Percentiles rank a stretch among this genome's conserved stretches.
Evolutionary conservation across 1,140 invertebrate species (phyloP).

Genomic region (Zaprionus vittiger): DNA sequence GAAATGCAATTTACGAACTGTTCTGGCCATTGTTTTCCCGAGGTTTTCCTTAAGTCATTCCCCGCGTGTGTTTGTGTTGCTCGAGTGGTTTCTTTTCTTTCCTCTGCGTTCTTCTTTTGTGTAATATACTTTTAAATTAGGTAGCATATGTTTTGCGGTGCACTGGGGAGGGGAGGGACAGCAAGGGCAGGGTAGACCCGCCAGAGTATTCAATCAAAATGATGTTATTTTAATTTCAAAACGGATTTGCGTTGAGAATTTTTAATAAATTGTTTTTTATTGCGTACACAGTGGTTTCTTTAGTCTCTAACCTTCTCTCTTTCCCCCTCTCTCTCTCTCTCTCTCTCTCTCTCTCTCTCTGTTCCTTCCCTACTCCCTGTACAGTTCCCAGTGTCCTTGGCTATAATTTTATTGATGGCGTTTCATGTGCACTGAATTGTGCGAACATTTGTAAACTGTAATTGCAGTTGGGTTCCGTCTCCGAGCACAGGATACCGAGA

Average conservation of each 20-base stretch:
- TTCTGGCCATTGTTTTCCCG: conserved; percentile 51
- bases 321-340: background rate
- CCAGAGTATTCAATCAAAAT: conserved; percentile 74
- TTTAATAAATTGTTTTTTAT: conserved; percentile 80
- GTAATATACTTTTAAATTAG: conserved; percentile 71
- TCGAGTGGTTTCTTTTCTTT: conserved; percentile 56
- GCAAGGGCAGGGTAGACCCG: conserved; percentile 6
- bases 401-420: conserved; percentile 80
- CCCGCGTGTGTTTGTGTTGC: conserved; percentile 28
- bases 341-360: conserved; percentile 1
- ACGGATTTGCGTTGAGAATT: conserved; percentile 78
- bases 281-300: background rate
- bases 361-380: conserved; percentile 11
- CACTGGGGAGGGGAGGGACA: background rate
- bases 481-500: background rate
- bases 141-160: conserved; percentile 78
- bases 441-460: conserved; percentile 72
- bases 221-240: conserved; percentile 79
- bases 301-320: background rate
- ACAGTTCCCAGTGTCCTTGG: conserved; percentile 50
- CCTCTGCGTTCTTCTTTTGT: conserved; percentile 53
- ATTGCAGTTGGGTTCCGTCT: conserved; percentile 60
- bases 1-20: conserved; percentile 75
- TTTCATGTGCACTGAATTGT: conserved; percentile 77
- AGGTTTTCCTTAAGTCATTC: conserved; percentile 38